Conservation (phyloP, 2,797 vertebrate species). For the Chelon labrosus region DNA sequence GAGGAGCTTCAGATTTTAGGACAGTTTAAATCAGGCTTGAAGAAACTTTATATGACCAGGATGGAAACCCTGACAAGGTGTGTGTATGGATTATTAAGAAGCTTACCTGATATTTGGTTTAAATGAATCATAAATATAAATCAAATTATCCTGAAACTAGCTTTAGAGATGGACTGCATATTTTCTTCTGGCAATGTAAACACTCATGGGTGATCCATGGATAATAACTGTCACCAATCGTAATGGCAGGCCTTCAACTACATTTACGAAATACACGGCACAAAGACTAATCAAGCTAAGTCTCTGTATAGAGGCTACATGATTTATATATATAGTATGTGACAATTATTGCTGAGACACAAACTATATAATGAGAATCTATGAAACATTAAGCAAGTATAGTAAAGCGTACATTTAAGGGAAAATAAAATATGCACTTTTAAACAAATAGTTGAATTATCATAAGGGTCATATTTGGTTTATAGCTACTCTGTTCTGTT, state of each 20-base stretch:
- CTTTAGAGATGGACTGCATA: conserved; percentile 18
- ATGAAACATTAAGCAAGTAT: too few species aligned
- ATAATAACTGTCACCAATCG: not conserved
- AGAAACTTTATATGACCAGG: not conserved
- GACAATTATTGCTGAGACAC: too few species aligned
- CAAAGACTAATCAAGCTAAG: too few species aligned
- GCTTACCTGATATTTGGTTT: conserved; percentile 10
- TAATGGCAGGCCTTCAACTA: conserved; percentile 2
- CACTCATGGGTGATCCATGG: not conserved
- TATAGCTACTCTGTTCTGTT: too few species aligned
- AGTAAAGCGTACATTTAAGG: too few species aligned
- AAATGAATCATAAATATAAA: conserved; percentile 18
- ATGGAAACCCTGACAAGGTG: not conserved
- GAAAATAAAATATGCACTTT: too few species aligned
- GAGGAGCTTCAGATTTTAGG: conserved; percentile 6
- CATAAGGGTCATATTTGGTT: too few species aligned
- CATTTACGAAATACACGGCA: not conserved
- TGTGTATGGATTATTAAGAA: not conserved
- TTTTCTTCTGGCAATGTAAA: conserved; percentile 15
- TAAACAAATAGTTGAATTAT: not conserved
- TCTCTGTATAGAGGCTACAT: too few species aligned
- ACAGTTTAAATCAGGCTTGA: conserved; percentile 16
- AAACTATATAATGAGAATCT: too few species aligned
- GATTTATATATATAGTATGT: too few species aligned
- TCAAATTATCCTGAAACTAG: conserved; percentile 15